These are phyloP conservation scores for Meandrusa payeni DNA, from an alignment of 2,888 invertebrate species.

Conservation along the genomic window DNA sequence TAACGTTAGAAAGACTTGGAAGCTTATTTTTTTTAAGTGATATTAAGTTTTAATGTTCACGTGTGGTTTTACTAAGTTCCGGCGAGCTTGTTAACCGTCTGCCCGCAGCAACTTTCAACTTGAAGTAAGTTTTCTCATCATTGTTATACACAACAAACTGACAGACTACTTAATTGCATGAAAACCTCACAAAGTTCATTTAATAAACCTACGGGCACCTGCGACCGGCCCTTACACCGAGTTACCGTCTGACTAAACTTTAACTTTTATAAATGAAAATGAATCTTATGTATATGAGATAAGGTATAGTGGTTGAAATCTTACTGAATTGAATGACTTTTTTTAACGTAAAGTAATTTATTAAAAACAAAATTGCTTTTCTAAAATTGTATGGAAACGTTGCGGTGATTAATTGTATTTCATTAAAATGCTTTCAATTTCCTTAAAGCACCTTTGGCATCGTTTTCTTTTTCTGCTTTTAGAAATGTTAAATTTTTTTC, in stretches of 20 bases:
- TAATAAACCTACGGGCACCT: constrained; percentile 20
- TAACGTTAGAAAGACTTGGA: no score
- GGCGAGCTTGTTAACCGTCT: constrained; percentile 2
- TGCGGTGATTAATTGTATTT: no score
- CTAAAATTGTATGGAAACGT: constrained; percentile 6
- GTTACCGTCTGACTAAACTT: not conserved
- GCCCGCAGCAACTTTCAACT: constrained; percentile 2
- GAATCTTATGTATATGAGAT: not conserved
- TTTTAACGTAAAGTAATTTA: constrained; percentile 3
- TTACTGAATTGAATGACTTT: not conserved
- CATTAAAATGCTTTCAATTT: no score
- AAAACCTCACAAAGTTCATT: constrained; percentile 18
- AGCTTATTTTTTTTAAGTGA: no score
- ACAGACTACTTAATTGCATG: constrained; percentile 13
- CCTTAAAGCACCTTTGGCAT: no score
- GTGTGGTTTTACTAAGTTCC: no score
- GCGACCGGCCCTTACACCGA: constrained; percentile 10
- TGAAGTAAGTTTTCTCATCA: constrained; percentile 11
- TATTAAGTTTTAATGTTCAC: no score
- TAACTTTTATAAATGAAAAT: not conserved
- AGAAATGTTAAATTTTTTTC: no score
- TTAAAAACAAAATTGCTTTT: constrained; percentile 6
- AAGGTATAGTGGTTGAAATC: not conserved
- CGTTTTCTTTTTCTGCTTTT: no score
- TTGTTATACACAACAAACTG: constrained; percentile 6